Percentiles rank a stretch among this genome's conserved stretches.
phyloP scores from a whole-genome alignment of 92 coral and sea anemone genomes.

The Virgularia gustaviana region DNA sequence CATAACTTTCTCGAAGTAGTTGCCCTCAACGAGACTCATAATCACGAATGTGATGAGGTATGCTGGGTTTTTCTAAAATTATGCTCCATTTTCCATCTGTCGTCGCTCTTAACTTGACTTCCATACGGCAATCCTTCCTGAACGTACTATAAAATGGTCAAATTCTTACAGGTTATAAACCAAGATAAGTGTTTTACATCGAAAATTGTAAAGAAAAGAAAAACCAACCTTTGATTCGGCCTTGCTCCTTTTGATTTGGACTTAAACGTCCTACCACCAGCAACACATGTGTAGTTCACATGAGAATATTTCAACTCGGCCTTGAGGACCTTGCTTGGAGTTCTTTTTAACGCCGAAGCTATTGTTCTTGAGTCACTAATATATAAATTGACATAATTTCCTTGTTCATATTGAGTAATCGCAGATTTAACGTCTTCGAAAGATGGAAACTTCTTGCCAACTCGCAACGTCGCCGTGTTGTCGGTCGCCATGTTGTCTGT shows the following conservation, averaged over 20 bases:
- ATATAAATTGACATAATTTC: background rate
- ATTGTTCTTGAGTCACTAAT: background rate
- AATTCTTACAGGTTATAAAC: too few species aligned
- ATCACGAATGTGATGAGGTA: too few species aligned
- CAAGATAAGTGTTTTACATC: too few species aligned
- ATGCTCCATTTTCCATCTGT: too few species aligned
- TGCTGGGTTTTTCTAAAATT: too few species aligned
- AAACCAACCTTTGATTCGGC: slow-evolving; percentile 9
- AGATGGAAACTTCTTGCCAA: slow-evolving; percentile 13
- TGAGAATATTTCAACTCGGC: background rate
- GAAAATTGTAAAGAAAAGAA: too few species aligned
- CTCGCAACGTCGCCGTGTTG: too few species aligned
- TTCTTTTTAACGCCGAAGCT: slow-evolving; percentile 15
- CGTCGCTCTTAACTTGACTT: background rate
- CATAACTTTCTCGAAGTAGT: too few species aligned
- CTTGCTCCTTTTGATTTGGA: slow-evolving; percentile 10
- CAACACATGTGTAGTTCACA: background rate
- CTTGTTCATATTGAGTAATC: background rate
- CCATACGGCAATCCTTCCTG: background rate
- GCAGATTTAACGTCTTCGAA: background rate
- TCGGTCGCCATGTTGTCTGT: too few species aligned
- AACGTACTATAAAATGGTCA: too few species aligned
- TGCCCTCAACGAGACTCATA: too few species aligned
- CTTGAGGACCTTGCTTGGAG: background rate
- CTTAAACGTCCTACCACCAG: slow-evolving; percentile 14